These are phyloP conservation scores for Platyura marginata DNA, from an alignment of 1,140 invertebrate genomes.

Conservation along the genomic window DNA sequence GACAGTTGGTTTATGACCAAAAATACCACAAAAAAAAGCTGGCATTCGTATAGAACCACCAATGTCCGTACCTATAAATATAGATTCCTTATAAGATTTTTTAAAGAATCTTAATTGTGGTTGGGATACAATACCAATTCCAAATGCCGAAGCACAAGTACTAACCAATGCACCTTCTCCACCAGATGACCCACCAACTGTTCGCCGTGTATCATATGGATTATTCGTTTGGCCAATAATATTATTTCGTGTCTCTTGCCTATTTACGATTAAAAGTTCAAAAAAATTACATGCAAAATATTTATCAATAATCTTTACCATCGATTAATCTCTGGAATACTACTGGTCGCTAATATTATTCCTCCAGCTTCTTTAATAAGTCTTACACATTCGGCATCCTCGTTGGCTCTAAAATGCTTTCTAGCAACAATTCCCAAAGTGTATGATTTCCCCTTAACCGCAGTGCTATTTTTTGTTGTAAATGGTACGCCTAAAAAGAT, in stretches of 20 bases:
- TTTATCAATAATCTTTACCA: slow-evolving; percentile 22
- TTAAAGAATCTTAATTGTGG: not conserved
- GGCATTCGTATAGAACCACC: slow-evolving; percentile 92
- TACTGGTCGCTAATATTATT: slow-evolving; percentile 80
- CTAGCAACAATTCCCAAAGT: slow-evolving; percentile 43
- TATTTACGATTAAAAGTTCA: slow-evolving; percentile 15
- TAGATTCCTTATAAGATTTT: not conserved
- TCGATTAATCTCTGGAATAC: slow-evolving; percentile 71
- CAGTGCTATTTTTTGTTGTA: slow-evolving; percentile 42
- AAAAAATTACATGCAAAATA: not conserved
- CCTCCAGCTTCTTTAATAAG: slow-evolving; percentile 61
- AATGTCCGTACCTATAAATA: slow-evolving; percentile 58
- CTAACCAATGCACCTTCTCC: slow-evolving; percentile 57
- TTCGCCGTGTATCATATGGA: slow-evolving; percentile 71
- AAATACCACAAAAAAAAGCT: slow-evolving; percentile 86
- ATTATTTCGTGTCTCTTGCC: slow-evolving; percentile 81
- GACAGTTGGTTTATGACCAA: slow-evolving; percentile 74
- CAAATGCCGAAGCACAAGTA: slow-evolving; percentile 63
- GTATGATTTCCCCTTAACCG: slow-evolving; percentile 38
- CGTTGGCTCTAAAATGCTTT: slow-evolving; percentile 30
- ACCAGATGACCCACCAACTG: slow-evolving; percentile 69
- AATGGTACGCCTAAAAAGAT: slow-evolving; percentile 70
- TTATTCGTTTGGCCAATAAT: slow-evolving; percentile 83
- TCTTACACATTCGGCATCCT: slow-evolving; percentile 61
- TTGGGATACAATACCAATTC: slow-evolving; percentile 38